A percentile compares a stretch with the other conserved stretches of the same genome.
Conservation (phyloP, 30 jellyfish, hydroid and myxozoan species). For the Aurelia sp. region DNA sequence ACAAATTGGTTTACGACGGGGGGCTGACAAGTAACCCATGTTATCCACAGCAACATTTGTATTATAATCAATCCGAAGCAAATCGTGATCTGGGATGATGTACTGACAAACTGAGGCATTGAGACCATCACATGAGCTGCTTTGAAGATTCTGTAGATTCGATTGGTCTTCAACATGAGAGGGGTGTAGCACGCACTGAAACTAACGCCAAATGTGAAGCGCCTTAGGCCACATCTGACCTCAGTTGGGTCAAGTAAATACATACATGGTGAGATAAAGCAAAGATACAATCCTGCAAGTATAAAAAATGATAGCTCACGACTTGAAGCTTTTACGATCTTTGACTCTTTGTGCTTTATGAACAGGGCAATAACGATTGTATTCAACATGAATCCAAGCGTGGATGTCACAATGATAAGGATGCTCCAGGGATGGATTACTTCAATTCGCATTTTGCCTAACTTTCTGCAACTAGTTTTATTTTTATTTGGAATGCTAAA, state of each 20-base stretch:
- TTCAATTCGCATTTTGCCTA: slow-evolving; percentile 15
- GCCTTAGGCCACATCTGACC: slow-evolving; percentile 55
- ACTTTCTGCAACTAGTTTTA: slow-evolving; percentile 8
- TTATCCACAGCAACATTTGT: slow-evolving; percentile 61
- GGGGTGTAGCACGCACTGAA: slow-evolving; percentile 87
- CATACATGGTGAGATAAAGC: slow-evolving; percentile 52
- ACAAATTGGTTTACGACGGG: slow-evolving; percentile 55
- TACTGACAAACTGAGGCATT: slow-evolving; percentile 61
- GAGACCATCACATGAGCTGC: slow-evolving; percentile 54
- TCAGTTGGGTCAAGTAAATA: slow-evolving; percentile 39
- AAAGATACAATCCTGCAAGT: slow-evolving; percentile 44
- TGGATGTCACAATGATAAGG: slow-evolving; percentile 10
- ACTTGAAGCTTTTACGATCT: slow-evolving; percentile 65
- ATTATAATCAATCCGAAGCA: slow-evolving; percentile 63
- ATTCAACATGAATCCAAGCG: slow-evolving; percentile 23
- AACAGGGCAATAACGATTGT: slow-evolving; percentile 19
- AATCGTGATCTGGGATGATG: slow-evolving; percentile 80
- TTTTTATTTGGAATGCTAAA: slow-evolving; percentile 21
- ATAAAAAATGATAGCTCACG: slow-evolving; percentile 54
- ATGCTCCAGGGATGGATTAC: slow-evolving; percentile 8
- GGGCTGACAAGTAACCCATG: slow-evolving; percentile 74
- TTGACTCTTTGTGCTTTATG: slow-evolving; percentile 35
- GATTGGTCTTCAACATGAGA: slow-evolving; percentile 69
- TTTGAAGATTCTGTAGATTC: slow-evolving; percentile 76
- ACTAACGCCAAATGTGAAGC: slow-evolving; percentile 74